phyloP scores from a whole-genome alignment of 2,797 vertebrate species.

The Siniperca scherzeri region DNA sequence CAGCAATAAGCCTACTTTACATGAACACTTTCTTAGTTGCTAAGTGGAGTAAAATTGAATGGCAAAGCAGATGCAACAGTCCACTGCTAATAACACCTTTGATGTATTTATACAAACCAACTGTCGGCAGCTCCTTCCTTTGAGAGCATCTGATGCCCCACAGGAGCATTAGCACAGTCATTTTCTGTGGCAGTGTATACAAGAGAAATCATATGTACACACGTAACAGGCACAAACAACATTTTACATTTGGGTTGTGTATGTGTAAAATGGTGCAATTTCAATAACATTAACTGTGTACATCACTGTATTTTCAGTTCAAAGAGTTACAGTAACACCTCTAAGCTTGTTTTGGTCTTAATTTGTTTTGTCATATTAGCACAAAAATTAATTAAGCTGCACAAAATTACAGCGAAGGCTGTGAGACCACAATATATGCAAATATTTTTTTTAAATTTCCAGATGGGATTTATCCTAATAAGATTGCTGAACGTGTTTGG shows the following conservation, averaged over 20 bases:
- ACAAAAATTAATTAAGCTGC: background rate
- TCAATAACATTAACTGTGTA: background rate
- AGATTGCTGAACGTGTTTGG: slow-evolving; percentile 67
- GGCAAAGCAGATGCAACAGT: background rate
- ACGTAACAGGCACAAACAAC: background rate
- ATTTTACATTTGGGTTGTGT: background rate
- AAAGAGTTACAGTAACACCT: background rate
- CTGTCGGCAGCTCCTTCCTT: slow-evolving; percentile 7
- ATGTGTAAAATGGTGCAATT: background rate
- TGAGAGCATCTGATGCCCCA: slow-evolving; percentile 2
- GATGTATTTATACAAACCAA: slow-evolving; percentile 18
- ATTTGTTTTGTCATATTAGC: slow-evolving; percentile 1
- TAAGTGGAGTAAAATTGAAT: slow-evolving; percentile 21
- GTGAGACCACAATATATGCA: slow-evolving; percentile 39
- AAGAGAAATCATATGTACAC: background rate
- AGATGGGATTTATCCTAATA: slow-evolving; percentile 50
- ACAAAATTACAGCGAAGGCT: slow-evolving; percentile 25
- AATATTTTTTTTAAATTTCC: slow-evolving; percentile 23
- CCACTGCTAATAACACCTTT: slow-evolving; percentile 7
- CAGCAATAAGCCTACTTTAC: background rate
- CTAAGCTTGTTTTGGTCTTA: slow-evolving; percentile 2
- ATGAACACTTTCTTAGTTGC: background rate
- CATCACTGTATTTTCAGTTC: background rate
- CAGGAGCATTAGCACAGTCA: background rate
- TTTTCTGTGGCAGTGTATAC: slow-evolving; percentile 1